These are phyloP conservation scores for Myanophis thanlyinensis DNA, from an alignment of 2,113 vertebrate species.

Conservation along the genomic window DNA sequence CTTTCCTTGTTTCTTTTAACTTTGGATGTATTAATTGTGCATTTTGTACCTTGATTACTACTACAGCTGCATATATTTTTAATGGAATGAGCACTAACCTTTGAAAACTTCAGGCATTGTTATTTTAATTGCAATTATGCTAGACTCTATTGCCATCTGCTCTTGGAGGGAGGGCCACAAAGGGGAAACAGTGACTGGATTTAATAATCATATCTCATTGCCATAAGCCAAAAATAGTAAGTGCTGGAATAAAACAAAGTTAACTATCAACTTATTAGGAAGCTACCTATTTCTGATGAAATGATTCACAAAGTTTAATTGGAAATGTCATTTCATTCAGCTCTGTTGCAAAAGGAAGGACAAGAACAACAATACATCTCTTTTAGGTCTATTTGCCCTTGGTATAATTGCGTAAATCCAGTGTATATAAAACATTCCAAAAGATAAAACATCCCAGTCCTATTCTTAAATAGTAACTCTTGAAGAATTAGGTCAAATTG, in stretches of 20 bases:
- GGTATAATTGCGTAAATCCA: neutral
- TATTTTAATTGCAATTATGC: neutral
- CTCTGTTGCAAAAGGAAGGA: neutral
- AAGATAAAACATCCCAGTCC: neutral
- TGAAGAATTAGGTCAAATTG: neutral
- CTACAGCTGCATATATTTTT: neutral
- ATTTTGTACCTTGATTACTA: neutral
- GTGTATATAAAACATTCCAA: neutral
- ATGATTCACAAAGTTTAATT: neutral
- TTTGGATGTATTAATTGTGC: neutral
- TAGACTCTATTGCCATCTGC: neutral
- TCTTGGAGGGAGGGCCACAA: neutral
- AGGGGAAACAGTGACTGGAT: neutral
- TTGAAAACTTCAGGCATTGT: neutral
- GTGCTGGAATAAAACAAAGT: neutral
- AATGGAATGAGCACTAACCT: neutral
- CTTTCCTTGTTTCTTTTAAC: neutral
- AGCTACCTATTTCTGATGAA: neutral
- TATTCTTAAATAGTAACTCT: neutral
- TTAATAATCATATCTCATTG: neutral
- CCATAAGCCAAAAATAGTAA: neutral
- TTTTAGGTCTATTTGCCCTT: neutral
- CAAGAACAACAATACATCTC: neutral
- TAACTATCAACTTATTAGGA: neutral
- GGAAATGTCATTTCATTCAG: neutral